These are phyloP conservation scores for Stenopsyche tienmushanensis DNA, from an alignment of 1,140 invertebrate species.

Conservation along the genomic window DNA sequence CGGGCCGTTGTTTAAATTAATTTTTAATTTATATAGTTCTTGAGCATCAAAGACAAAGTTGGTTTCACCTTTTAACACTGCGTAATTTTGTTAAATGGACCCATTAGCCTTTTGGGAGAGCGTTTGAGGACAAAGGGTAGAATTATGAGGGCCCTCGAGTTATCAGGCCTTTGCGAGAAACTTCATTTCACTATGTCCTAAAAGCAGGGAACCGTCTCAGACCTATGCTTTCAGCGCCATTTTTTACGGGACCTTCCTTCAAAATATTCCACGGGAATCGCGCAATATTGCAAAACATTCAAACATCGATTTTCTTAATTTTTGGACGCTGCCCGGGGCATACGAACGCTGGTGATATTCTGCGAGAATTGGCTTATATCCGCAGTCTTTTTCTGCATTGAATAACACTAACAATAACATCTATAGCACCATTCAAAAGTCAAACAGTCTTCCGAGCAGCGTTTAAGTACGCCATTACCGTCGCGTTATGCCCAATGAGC, in stretches of 20 bases:
- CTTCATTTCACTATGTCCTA: background rate
- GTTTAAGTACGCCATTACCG: background rate
- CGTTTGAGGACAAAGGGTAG: slow-evolving; percentile 2
- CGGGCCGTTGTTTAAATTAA: slow-evolving; percentile 3
- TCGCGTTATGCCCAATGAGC: slow-evolving; percentile 3
- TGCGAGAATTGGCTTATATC: no score
- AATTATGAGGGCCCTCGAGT: slow-evolving; percentile 9
- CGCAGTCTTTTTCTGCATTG: no score
- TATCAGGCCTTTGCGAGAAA: slow-evolving; percentile 1
- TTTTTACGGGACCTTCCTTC: no score
- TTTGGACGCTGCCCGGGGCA: no score
- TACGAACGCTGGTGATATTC: no score
- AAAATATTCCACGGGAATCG: no score
- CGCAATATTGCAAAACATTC: no score
- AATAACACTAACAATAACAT: no score
- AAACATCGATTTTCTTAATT: no score
- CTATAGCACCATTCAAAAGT: background rate
- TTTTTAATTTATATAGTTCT: slow-evolving; percentile 1
- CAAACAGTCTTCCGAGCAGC: background rate
- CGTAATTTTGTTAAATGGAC: slow-evolving; percentile 22
- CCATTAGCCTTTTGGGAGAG: slow-evolving; percentile 9
- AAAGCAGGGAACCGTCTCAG: background rate
- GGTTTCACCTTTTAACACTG: slow-evolving; percentile 8
- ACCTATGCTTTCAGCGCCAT: no score
- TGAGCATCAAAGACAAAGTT: slow-evolving; percentile 7